These are phyloP conservation scores for Colletes latitarsis DNA, from an alignment of 1,140 invertebrate species.

Conservation along the genomic window DNA sequence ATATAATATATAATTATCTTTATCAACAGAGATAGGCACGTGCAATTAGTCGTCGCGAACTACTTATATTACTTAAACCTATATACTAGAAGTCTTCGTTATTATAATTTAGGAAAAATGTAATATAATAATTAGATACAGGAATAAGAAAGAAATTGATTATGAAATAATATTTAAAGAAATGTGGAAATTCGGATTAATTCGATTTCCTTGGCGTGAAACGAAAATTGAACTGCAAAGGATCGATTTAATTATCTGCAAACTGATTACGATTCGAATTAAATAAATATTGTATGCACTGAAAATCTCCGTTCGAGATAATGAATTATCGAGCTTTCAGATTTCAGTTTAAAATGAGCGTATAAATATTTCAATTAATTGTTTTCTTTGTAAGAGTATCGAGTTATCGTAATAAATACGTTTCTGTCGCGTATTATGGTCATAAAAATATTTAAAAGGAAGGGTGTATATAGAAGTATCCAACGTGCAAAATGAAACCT, in stretches of 20 bases:
- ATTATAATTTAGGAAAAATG: not conserved
- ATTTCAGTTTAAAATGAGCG: not conserved
- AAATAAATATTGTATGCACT: not conserved
- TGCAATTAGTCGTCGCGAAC: not conserved
- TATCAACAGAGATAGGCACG: not conserved
- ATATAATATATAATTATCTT: not conserved
- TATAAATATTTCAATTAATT: not conserved
- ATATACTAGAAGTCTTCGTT: not conserved
- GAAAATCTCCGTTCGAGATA: too few relatives aligned
- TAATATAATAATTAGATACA: not conserved
- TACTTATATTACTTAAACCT: not conserved
- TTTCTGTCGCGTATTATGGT: not conserved
- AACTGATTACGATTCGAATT: not conserved
- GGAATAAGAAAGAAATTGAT: conserved; percentile 1
- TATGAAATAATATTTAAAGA: not conserved
- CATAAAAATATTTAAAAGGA: not conserved
- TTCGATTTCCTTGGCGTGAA: too few relatives aligned
- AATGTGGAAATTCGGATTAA: not conserved
- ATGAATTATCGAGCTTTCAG: not conserved
- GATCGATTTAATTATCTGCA: not conserved
- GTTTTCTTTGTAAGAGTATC: not conserved
- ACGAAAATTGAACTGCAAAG: not conserved
- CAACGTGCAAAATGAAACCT: not conserved
- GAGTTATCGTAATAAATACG: not conserved
- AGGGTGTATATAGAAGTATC: not conserved